Evolutionary conservation across 2,888 invertebrate genomes (phyloP).

Genomic region (Oligia fasciuncula): DNA sequence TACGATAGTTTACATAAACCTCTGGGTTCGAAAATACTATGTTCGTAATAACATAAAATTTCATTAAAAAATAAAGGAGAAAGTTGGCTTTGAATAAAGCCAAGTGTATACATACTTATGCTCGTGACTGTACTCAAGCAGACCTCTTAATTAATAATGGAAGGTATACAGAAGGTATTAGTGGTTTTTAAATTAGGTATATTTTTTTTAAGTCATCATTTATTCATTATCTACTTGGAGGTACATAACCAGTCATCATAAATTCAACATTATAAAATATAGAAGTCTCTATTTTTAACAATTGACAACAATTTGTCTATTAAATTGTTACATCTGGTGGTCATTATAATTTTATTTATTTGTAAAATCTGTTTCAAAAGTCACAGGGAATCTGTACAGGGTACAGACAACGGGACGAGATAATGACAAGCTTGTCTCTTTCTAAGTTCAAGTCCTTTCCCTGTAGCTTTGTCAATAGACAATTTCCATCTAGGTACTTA

Average conservation of each 20-base stretch:
- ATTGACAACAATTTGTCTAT: slow-evolving; percentile 82
- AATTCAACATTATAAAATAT: slow-evolving; percentile 76
- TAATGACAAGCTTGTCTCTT: background rate
- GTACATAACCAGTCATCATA: slow-evolving; percentile 65
- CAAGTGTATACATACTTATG: too few species aligned
- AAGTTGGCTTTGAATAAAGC: too few species aligned
- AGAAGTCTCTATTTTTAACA: slow-evolving; percentile 76
- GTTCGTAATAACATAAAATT: too few species aligned
- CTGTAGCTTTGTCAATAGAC: slow-evolving; percentile 49
- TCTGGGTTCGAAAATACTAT: too few species aligned
- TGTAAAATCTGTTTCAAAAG: slow-evolving; percentile 55
- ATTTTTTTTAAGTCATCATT: slow-evolving; percentile 23
- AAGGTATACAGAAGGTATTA: slow-evolving; percentile 54
- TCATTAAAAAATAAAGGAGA: too few species aligned
- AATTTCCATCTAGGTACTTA: slow-evolving; percentile 42
- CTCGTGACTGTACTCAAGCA: slow-evolving; percentile 17
- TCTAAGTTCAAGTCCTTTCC: slow-evolving; percentile 13
- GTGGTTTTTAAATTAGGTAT: slow-evolving; percentile 50
- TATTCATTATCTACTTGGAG: slow-evolving; percentile 58
- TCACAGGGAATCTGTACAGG: slow-evolving; percentile 42
- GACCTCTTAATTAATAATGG: slow-evolving; percentile 41
- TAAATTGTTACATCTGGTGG: slow-evolving; percentile 71
- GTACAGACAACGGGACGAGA: background rate
- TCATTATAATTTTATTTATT: slow-evolving; percentile 56
- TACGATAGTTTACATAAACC: too few species aligned